Evolutionary conservation across 2,113 vertebrate species (phyloP), one percentile per base, ranked within the genome.

Genomic region (Trachemys scripta): DNA sequence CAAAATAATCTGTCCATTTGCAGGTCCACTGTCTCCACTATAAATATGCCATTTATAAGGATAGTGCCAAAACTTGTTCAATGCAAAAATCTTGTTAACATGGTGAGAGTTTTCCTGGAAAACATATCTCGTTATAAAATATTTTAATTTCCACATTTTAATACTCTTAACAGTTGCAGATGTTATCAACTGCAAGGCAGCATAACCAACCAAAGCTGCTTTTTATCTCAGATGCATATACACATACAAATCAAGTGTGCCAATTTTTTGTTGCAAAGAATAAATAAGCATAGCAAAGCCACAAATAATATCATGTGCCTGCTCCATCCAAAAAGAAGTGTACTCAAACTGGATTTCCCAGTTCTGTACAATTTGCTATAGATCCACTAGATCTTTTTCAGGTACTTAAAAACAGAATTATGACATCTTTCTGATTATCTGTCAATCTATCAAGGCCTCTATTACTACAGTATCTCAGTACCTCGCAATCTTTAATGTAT

Each of bases 51-150:
- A 50, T 88, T 97, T 90, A 79, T 92, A 88, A 87, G 25, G 49
- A 83, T 96, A 69, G 83, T 88, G 86, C n/a, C 84, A 84, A 94
- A 86, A 91, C 78, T 90, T 86, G 57, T 1, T 54, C 75, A 82
- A 95, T 92, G 84, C 51, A 85, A 49, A 92, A 85, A 10, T 65
- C 57, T 31, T 31, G 54, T 76, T 79, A 54, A 47, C 87, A 84
- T 25, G 51, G 59, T 20, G 80, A 62, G 31, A 72, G 89, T 89
- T 51, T 85, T 38, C 65, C 51, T 82, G 14, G n/a, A 89, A 85
- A 76, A 29, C 75, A 51, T 45, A 90, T 90, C 53, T 80, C 92
- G 42, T 93, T 45, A 29, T 59, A 6, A 87, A 80, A 49, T 81
- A 56, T 76, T 69, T 69, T 69, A 72, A 38, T 72, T 94, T 84